Percentiles rank a stretch among this genome's conserved stretches.
These are phyloP conservation scores for Sinopyrophorus schimmeli DNA, from an alignment of 2,888 invertebrate genomes.

Conservation along the genomic window DNA sequence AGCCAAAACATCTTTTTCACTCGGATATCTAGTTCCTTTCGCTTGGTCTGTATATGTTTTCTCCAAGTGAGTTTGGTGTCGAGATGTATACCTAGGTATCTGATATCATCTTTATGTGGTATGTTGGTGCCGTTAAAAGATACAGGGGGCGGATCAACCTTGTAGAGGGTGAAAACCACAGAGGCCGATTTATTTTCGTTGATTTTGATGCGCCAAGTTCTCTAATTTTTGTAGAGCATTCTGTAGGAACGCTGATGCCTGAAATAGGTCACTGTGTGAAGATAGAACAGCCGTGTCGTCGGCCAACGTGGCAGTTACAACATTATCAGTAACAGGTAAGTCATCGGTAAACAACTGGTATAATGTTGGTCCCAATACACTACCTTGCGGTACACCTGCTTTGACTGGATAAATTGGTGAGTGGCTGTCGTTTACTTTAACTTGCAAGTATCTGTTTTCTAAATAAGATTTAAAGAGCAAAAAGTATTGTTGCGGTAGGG, in stretches of 20 bases:
- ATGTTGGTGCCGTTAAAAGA: slow-evolving; percentile 4
- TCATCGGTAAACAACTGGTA: slow-evolving; percentile 1
- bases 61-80: slow-evolving; percentile 3
- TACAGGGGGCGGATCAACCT: slow-evolving; percentile 1
- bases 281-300: slow-evolving; percentile 5
- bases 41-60: slow-evolving; percentile 7
- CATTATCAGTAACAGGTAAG: background rate
- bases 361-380: background rate
- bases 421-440: slow-evolving; percentile 6
- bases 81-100: background rate
- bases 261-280: slow-evolving; percentile 1
- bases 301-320: slow-evolving; percentile 2
- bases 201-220: slow-evolving; percentile 3
- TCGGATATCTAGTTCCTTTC: too few species aligned
- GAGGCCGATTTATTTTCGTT: slow-evolving; percentile 3
- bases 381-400: slow-evolving; percentile 5
- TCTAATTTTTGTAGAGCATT: background rate
- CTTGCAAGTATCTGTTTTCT: slow-evolving; percentile 1
- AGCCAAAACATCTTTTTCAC: too few species aligned
- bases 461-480: slow-evolving; percentile 1
- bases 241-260: background rate
- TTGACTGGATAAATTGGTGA: slow-evolving; percentile 5
- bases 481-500: slow-evolving; percentile 1
- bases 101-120: slow-evolving; percentile 2
- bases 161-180: slow-evolving; percentile 1